phyloP scores from a whole-genome alignment of 1,140 invertebrate species.

The Drosophila sp. region DNA sequence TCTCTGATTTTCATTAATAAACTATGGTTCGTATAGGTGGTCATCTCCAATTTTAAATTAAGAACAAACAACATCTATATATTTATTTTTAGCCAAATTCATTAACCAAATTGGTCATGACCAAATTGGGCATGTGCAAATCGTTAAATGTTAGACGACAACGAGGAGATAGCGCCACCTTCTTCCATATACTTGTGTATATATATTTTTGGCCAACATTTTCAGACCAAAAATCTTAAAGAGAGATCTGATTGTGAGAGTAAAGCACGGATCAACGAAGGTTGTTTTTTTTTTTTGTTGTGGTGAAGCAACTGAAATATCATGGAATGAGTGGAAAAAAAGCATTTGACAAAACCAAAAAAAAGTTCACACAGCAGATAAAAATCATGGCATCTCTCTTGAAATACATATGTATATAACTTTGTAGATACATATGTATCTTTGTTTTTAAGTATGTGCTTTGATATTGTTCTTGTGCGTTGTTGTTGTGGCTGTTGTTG shows the following conservation, averaged over 20 bases:
- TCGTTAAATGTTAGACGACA: conserved; percentile 6
- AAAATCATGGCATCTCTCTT: conserved; percentile 45
- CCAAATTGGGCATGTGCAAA: conserved; percentile 30
- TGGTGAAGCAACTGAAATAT: conserved; percentile 42
- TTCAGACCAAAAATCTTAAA: conserved; percentile 3
- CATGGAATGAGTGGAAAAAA: conserved; percentile 29
- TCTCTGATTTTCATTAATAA: too few species aligned
- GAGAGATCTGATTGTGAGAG: neutral
- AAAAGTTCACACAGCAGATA: conserved; percentile 62
- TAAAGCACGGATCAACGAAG: conserved; percentile 8
- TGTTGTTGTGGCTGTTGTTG: conserved; percentile 27
- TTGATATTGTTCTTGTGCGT: conserved; percentile 28
- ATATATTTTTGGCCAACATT: neutral
- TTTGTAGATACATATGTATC: neutral
- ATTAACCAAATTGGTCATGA: conserved; percentile 54
- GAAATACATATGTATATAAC: neutral
- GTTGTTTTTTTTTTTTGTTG: conserved; percentile 17
- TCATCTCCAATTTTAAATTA: neutral
- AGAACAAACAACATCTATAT: neutral
- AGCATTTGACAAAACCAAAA: conserved; percentile 37
- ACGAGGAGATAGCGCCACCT: conserved; percentile 50
- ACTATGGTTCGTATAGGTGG: too few species aligned
- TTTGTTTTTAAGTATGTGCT: conserved; percentile 2
- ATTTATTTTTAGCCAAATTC: conserved; percentile 21
- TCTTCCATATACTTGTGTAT: conserved; percentile 23